Evolutionary conservation across 2,888 invertebrate species (phyloP).

Genomic region (Uloborus plumipes): DNA sequence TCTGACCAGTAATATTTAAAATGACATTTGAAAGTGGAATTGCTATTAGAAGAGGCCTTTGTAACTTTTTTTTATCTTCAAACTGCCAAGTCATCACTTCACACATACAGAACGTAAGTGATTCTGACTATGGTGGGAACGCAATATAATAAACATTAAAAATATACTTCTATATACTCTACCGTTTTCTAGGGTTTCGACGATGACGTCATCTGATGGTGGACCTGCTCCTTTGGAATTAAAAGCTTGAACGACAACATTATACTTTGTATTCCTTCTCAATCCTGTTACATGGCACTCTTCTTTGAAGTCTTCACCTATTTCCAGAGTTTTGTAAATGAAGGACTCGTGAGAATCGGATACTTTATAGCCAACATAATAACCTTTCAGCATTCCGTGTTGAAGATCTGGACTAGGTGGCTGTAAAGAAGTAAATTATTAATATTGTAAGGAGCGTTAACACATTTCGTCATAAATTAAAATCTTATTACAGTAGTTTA

Average conservation of each 20-base stretch:
- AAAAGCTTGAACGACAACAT: constrained; percentile 71
- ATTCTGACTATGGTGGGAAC: too few relatives aligned
- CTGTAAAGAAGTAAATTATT: constrained; percentile 63
- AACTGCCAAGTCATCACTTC: too few relatives aligned
- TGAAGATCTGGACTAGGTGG: constrained; percentile 69
- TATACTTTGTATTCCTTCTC: constrained; percentile 69
- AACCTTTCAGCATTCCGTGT: constrained; percentile 71
- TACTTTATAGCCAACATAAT: constrained; percentile 71
- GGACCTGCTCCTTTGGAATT: constrained; percentile 72
- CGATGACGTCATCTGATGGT: constrained; percentile 69
- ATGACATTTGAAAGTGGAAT: too few relatives aligned
- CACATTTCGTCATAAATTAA: too few relatives aligned
- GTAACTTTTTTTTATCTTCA: too few relatives aligned
- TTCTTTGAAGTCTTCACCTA: constrained; percentile 58
- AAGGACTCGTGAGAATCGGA: constrained; percentile 69
- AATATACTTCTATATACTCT: constrained; percentile 19
- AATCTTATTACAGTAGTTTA: too few relatives aligned
- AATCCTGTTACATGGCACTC: constrained; percentile 65
- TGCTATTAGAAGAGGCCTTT: too few relatives aligned
- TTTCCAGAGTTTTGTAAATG: constrained; percentile 69
- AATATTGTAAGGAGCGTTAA: not conserved
- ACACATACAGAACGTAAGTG: too few relatives aligned
- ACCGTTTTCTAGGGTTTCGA: constrained; percentile 72
- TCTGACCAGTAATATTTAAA: too few relatives aligned
- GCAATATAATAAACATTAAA: not conserved